phyloP scores from a whole-genome alignment of 2,113 vertebrate species.

The Oreochromis niloticus region DNA sequence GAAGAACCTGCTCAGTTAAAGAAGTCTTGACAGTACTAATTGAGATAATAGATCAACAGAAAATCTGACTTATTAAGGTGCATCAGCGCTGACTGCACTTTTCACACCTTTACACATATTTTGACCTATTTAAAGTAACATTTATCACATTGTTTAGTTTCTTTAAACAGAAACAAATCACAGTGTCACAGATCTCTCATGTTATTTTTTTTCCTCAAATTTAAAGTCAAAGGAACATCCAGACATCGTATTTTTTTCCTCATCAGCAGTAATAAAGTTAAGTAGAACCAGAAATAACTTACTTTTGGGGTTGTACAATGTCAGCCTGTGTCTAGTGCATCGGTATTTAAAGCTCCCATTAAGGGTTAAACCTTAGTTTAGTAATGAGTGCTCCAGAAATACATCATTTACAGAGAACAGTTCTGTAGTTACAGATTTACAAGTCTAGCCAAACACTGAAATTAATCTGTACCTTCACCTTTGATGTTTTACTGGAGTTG shows the following conservation, averaged over 20 bases:
- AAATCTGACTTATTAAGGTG: not conserved
- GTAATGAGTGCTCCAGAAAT: not conserved
- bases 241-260: not conserved
- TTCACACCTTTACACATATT: not conserved
- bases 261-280: not conserved
- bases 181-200: not conserved
- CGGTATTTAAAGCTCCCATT: fast-evolving
- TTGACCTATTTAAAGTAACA: not conserved
- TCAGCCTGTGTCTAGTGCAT: not conserved
- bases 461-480: not conserved
- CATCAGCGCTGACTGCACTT: not conserved
- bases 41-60: not conserved
- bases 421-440: not conserved
- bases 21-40: not conserved
- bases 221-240: not conserved
- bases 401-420: not conserved
- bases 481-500: not conserved
- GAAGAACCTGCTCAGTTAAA: not conserved
- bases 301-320: not conserved
- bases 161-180: not conserved
- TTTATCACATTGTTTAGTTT: not conserved
- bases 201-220: fast-evolving
- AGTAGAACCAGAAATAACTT: not conserved
- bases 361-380: not conserved
- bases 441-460: not conserved